Percentiles rank a stretch among this genome's conserved stretches.
phyloP scores from a whole-genome alignment of 2,113 vertebrate genomes.

The Tylochromis polylepis region DNA sequence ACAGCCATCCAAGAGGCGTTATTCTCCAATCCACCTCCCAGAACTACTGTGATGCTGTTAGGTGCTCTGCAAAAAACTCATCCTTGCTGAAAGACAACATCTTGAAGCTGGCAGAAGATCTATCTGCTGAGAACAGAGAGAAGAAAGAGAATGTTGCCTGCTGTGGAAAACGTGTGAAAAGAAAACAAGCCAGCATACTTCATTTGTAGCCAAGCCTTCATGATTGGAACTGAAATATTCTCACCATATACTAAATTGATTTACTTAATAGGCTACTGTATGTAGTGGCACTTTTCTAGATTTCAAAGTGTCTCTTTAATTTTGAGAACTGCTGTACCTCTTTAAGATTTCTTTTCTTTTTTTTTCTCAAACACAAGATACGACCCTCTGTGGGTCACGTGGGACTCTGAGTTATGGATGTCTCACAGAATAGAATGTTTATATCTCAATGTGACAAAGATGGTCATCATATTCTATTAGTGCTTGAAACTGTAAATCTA shows the following conservation, averaged over 20 bases:
- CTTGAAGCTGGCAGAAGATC: background rate
- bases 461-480: too few species aligned
- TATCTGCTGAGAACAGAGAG: background rate
- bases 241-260: background rate
- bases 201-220: background rate
- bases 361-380: too few species aligned
- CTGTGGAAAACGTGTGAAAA: background rate
- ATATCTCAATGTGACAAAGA: too few species aligned
- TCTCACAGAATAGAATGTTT: too few species aligned
- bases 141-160: background rate
- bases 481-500: too few species aligned
- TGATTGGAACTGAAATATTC: background rate
- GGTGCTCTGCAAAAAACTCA: background rate
- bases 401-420: too few species aligned
- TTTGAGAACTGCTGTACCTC: too few species aligned
- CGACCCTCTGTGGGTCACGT: too few species aligned
- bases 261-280: too few species aligned
- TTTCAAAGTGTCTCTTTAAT: too few species aligned
- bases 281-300: too few species aligned
- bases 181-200: background rate
- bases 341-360: too few species aligned
- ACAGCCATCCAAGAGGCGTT: background rate
- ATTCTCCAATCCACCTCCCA: background rate
- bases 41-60: background rate
- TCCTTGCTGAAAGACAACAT: background rate